Conservation (phyloP, 2,113 vertebrate genomes). For the Xiphophorus couchianus region DNA sequence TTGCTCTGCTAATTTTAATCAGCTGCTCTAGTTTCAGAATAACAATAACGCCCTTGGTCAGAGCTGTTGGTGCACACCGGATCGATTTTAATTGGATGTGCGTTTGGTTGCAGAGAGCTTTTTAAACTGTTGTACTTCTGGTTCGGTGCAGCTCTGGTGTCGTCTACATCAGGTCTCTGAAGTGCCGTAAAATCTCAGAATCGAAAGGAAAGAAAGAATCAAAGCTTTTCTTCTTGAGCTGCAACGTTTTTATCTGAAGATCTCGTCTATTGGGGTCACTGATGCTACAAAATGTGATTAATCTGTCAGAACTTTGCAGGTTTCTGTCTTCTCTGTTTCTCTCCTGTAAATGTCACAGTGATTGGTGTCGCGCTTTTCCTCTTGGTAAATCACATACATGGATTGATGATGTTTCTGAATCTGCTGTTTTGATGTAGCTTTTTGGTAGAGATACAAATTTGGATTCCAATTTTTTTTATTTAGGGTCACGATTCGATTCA, state of each 20-base stretch:
- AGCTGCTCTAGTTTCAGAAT: slow-evolving; percentile 34
- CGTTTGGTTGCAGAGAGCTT: slow-evolving; percentile 49
- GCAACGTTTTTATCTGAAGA: not conserved
- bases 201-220: not conserved
- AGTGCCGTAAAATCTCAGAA: not conserved
- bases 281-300: not conserved
- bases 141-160: slow-evolving; percentile 19
- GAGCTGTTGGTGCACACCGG: slow-evolving; percentile 30
- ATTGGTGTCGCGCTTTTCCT: slow-evolving; percentile 29
- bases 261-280: slow-evolving; percentile 6
- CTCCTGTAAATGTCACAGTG: slow-evolving; percentile 54
- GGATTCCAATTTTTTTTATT: too few species aligned
- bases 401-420: slow-evolving; percentile 33
- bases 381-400: slow-evolving; percentile 47
- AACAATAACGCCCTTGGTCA: slow-evolving; percentile 39
- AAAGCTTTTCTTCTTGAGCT: not conserved
- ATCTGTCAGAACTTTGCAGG: not conserved
- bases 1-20: slow-evolving; percentile 5
- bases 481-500: too few species aligned
- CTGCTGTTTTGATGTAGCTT: not conserved
- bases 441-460: too few species aligned
- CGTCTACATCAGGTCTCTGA: not conserved
- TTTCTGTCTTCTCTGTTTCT: slow-evolving; percentile 5
- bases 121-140: slow-evolving; percentile 17
- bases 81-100: slow-evolving; percentile 60